Evolutionary conservation across 1,140 invertebrate species (phyloP), one percentile per base, ranked within the genome.

Genomic region (Asbolus verrucosus): DNA sequence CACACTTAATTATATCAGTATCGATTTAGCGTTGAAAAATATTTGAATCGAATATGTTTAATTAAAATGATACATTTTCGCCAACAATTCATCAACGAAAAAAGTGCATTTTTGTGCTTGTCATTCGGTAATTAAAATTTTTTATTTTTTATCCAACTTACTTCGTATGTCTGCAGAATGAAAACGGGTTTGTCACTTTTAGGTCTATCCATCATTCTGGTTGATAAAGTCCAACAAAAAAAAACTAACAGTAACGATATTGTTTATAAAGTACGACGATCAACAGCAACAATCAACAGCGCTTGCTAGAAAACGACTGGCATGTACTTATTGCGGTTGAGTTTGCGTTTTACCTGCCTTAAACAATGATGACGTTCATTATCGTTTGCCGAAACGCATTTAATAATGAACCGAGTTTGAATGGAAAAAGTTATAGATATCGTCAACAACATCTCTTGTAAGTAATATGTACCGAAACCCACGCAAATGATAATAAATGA

Each of bases 121-220:
- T 8, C 24, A 30, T 30, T n/a, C n/a, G n/a, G n/a, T n/a, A n/a
- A n/a, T 3, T 4, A 30, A 30, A 30, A 30, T 30, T 30, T 4
- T 30, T 3, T 30, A 6, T 9, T n/a, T 4, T 46, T 8, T 46
- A 27, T 16, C 15, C 19, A 70, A 84, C 82, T 84, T 82, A 85
- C 83, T 83, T 84, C 82, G 75, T 85, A 85, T 75, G 83, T 84
- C 68, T 84, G 83, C 73, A 85, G 82, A 62, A 82, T 78, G 67
- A 85, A 82, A 59, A 84, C 73, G 11, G 83, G 83, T 74, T 82
- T 82, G 43, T 78, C 77, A 76, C 81, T 82, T 30, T 50, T 27
- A 19, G 72, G 74, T 70, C 74, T 81, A 66, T 80, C 80, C 81
- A 81, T 84, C 79, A 81, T 82, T 69, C n/a, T 21, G 21, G 24